Evolutionary conservation across 92 coral and sea anemone species (phyloP), one percentile per base, ranked within the genome.

Genomic region (Actinostola sp.): DNA sequence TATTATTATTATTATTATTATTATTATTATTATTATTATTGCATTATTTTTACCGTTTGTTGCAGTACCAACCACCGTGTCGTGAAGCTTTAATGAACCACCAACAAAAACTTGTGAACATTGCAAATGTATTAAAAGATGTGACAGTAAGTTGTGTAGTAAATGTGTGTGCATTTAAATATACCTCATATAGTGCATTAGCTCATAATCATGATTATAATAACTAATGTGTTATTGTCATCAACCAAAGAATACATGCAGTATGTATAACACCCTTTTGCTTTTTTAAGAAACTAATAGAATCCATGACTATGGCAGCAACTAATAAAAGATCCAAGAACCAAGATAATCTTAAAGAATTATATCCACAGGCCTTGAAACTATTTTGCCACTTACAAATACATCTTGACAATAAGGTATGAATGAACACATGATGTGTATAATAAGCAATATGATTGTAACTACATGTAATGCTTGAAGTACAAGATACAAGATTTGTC

Each of bases 331-430:
- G 26, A 44, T 26, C 66, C 15, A 71, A 36, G 4, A n/a, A 48
- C 16, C 79, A 61, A 12, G 45, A 23, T 24, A 31, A 62, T 35
- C 48, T 21, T 39, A 54, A 51, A 54, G 92, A 91, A 31, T 84
- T 90, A 49, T 86, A 82, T 57, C 84, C 77, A 31, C 87, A 87
- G 51, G 86, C 87, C 13, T 83, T 94, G 45, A 79, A 86, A 32
- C 61, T 82, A 23, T 88, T 80, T 72, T 94, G 89, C 53, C 90
- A 84, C 53, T 63, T 86, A n/a, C 67, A 87, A 36, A 91, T 94
- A 62, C 98, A 94, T 58, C 79, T 94, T 20, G 89, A 82, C 53
- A 79, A 81, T 71, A 63, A 77, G 89, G 98, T 94, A 88, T n/a
- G n/a, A n/a, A n/a, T n/a, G n/a, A n/a, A n/a, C n/a, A n/a, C n/a